Evolutionary conservation across 2,888 invertebrate species (phyloP).

Genomic region (Oscheius onirici): DNA sequence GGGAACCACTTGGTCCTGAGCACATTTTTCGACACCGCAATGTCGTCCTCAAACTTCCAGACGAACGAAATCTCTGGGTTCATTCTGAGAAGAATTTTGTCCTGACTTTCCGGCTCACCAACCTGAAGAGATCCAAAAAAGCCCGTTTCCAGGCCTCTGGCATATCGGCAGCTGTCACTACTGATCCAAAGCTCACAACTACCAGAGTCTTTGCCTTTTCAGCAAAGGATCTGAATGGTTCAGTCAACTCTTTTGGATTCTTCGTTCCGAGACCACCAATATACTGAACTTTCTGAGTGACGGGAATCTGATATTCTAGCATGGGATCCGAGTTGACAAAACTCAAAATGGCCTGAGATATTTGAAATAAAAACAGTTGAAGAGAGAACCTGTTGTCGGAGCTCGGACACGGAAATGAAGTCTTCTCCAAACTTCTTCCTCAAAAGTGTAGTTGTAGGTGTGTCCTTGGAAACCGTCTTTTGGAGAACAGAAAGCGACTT

Average conservation of each 20-base stretch:
- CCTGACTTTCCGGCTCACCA: too few species aligned
- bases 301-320: slow-evolving; percentile 6
- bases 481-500: background rate
- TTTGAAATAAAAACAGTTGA: background rate
- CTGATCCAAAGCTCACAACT: slow-evolving; percentile 26
- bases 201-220: slow-evolving; percentile 13
- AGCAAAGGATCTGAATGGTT: slow-evolving; percentile 12
- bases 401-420: background rate
- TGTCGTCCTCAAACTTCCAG: slow-evolving; percentile 31
- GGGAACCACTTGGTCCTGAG: slow-evolving; percentile 16
- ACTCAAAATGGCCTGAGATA: background rate
- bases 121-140: slow-evolving; percentile 5
- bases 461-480: background rate
- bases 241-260: background rate
- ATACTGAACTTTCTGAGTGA: slow-evolving; percentile 7
- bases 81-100: background rate
- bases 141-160: slow-evolving; percentile 20
- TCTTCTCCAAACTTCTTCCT: background rate
- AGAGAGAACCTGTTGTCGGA: background rate
- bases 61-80: slow-evolving; percentile 24
- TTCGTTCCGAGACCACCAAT: slow-evolving; percentile 22
- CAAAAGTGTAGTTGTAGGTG: background rate
- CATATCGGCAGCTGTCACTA: slow-evolving; percentile 8
- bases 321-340: slow-evolving; percentile 14
- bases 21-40: slow-evolving; percentile 16